Conservation (phyloP, 1,140 invertebrate species). For the Sycophaga agraensis region DNA sequence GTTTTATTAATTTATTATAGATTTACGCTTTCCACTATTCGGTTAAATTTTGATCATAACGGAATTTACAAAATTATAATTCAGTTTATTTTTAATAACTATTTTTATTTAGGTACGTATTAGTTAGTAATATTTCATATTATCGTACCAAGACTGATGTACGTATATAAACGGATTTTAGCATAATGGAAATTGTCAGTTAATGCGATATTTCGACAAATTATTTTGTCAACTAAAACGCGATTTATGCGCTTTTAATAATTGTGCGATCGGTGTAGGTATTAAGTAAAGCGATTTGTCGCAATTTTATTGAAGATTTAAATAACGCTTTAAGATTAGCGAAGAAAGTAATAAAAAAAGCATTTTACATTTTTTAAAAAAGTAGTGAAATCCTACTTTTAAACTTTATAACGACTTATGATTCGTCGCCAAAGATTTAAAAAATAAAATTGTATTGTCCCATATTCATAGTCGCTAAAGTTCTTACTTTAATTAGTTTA, state of each 20-base stretch:
- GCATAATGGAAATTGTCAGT: constrained; percentile 15
- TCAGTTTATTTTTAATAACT: background rate
- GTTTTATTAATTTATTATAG: background rate
- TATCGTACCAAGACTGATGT: constrained; percentile 48
- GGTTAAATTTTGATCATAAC: too few relatives aligned
- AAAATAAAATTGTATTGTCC: constrained; percentile 35
- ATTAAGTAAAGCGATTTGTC: background rate
- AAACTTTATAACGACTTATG: constrained; percentile 14
- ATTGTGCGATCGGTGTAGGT: constrained; percentile 35
- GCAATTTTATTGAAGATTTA: background rate
- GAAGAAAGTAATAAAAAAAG: background rate
- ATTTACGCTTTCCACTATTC: too few relatives aligned
- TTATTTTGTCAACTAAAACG: constrained; percentile 29
- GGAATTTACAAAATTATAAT: too few relatives aligned
- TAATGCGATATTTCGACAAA: constrained; percentile 25
- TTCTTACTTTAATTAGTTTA: constrained; percentile 5
- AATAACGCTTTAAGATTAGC: constrained; percentile 3
- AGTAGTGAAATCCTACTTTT: background rate
- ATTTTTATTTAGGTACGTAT: constrained; percentile 15
- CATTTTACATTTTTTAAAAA: background rate
- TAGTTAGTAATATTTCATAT: constrained; percentile 27
- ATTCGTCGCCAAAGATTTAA: constrained; percentile 30
- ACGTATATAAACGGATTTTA: constrained; percentile 35
- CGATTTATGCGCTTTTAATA: constrained; percentile 37
- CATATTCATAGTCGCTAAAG: constrained; percentile 14